These are phyloP conservation scores for Drosophila orena DNA, from an alignment of 1,140 invertebrate genomes.

Conservation along the genomic window DNA sequence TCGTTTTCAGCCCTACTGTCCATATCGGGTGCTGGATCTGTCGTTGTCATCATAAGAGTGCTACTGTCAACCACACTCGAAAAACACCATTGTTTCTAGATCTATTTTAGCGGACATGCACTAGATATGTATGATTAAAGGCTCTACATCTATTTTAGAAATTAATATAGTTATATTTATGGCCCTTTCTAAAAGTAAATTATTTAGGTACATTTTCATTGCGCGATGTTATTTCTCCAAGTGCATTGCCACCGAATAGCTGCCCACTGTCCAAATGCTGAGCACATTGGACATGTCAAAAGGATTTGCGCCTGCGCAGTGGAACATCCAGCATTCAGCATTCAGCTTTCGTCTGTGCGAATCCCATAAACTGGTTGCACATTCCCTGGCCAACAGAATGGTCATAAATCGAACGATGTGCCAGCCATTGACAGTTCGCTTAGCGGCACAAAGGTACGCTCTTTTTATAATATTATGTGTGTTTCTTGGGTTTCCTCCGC, in stretches of 20 bases:
- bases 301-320: conserved; percentile 54
- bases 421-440: conserved; percentile 62
- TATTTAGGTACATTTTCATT: too few relatives aligned
- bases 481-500: conserved; percentile 20
- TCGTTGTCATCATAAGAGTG: conserved; percentile 56
- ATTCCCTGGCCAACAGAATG: conserved; percentile 32
- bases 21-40: conserved; percentile 64
- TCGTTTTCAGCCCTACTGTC: conserved; percentile 63
- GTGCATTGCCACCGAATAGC: conserved; percentile 28
- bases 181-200: too few relatives aligned
- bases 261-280: conserved; percentile 16
- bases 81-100: not conserved
- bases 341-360: conserved; percentile 4
- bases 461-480: conserved; percentile 12
- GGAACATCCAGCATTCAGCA: conserved; percentile 8
- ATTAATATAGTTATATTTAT: too few relatives aligned
- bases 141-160: too few relatives aligned
- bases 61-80: conserved; percentile 27
- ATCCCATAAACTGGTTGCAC: conserved; percentile 58
- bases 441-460: conserved; percentile 37
- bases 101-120: too few relatives aligned
- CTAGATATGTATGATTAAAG: too few relatives aligned
- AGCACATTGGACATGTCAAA: conserved; percentile 60
- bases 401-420: conserved; percentile 63
- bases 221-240: not conserved